Conservation (phyloP, 2,888 invertebrate species). For the Cistogaster globosa region DNA sequence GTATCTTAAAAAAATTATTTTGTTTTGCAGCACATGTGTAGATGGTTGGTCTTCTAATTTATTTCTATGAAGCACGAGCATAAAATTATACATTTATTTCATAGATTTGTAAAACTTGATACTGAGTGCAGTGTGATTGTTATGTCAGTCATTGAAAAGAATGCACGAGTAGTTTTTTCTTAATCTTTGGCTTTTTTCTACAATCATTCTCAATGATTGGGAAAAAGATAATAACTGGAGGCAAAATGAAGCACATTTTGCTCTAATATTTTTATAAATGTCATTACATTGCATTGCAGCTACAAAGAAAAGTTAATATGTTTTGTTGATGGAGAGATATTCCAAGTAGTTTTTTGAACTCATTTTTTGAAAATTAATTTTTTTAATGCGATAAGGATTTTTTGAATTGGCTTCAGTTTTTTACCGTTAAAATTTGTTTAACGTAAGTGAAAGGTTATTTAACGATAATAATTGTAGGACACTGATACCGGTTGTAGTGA, state of each 20-base stretch:
- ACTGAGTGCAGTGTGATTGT: slow-evolving; percentile 13
- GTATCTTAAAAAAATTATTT: no score
- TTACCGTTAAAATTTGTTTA: no score
- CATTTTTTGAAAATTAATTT: no score
- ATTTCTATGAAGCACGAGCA: no score
- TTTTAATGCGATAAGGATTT: no score
- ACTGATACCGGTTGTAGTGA: no score
- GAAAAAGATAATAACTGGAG: slow-evolving; percentile 33
- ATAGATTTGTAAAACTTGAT: no score
- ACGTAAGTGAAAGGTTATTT: no score
- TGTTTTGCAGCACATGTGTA: no score
- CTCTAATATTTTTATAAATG: slow-evolving; percentile 3
- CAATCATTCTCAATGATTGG: slow-evolving; percentile 9
- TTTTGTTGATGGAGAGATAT: not conserved
- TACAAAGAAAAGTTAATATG: not conserved
- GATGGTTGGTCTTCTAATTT: not conserved
- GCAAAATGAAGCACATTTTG: slow-evolving; percentile 50
- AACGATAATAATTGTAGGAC: no score
- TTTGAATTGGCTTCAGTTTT: no score
- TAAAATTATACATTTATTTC: not conserved
- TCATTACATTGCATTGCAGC: not conserved
- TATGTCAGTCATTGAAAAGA: slow-evolving; percentile 27
- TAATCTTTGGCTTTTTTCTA: not conserved
- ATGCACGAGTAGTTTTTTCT: slow-evolving; percentile 61
- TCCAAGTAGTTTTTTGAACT: no score